Evolutionary conservation across 2,888 invertebrate genomes (phyloP).

Genomic region (Trissolcus japonicus): DNA sequence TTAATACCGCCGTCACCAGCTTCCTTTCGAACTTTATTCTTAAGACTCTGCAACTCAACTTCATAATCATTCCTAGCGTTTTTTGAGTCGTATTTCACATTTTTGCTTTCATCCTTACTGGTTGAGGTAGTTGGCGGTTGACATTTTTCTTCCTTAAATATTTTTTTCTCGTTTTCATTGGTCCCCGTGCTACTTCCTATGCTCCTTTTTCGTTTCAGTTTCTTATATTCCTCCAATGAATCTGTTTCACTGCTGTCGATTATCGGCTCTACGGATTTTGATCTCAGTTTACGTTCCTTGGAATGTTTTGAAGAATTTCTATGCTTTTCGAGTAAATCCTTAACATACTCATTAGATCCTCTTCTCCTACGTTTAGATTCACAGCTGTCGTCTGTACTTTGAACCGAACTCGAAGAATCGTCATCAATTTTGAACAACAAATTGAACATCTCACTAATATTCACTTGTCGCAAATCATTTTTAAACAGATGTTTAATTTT

Average conservation of each 20-base stretch:
- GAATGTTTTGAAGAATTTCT: conserved; percentile 8
- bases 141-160: neutral
- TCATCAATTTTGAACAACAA: conserved; percentile 14
- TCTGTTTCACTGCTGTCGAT: conserved; percentile 50
- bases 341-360: conserved; percentile 26
- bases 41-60: conserved; percentile 69
- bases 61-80: conserved; percentile 63
- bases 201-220: conserved; percentile 59
- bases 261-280: conserved; percentile 58
- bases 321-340: neutral
- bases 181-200: conserved; percentile 51
- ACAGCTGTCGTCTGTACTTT: conserved; percentile 17
- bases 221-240: conserved; percentile 62
- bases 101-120: conserved; percentile 12
- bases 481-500: conserved; percentile 33
- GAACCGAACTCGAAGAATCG: conserved; percentile 28
- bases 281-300: conserved; percentile 41
- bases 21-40: conserved; percentile 55
- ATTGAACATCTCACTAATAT: conserved; percentile 3
- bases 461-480: conserved; percentile 11
- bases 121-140: conserved; percentile 6
- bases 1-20: conserved; percentile 66
- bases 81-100: conserved; percentile 14
- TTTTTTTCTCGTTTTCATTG: neutral
- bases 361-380: conserved; percentile 1